Evolutionary conservation across 2,797 vertebrate genomes (phyloP).

Genomic region (Scyliorhinus canicula): DNA sequence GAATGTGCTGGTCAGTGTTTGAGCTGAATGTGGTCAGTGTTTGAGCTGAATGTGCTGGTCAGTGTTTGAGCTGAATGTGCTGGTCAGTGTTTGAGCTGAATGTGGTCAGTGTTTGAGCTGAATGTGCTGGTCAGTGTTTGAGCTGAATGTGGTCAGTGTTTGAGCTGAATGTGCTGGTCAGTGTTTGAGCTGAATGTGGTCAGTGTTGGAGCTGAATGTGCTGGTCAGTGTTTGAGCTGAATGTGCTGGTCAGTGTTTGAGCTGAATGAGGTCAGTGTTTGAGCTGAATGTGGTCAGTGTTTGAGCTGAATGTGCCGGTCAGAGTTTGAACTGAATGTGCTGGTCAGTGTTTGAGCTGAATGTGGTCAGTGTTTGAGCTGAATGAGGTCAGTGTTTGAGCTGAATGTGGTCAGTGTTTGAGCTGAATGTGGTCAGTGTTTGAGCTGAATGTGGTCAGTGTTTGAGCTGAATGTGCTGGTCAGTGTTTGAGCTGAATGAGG

Average conservation of each 20-base stretch:
- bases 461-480: too few relatives aligned
- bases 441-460: background rate
- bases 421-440: too few relatives aligned
- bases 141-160: too few relatives aligned
- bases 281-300: background rate
- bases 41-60: background rate
- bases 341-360: background rate
- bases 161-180: background rate
- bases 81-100: background rate
- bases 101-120: too few relatives aligned
- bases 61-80: background rate
- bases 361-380: background rate
- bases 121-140: background rate
- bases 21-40: too few relatives aligned
- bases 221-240: background rate
- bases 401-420: background rate
- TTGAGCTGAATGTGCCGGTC: too few relatives aligned
- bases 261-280: too few relatives aligned
- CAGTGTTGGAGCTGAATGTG: too few relatives aligned
- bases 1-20: background rate
- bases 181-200: too few relatives aligned
- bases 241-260: background rate
- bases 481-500: too few relatives aligned
- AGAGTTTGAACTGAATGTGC: background rate
- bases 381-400: too few relatives aligned